Evolutionary conservation across 2,797 vertebrate genomes (phyloP).

Genomic region (Manis javanica): DNA sequence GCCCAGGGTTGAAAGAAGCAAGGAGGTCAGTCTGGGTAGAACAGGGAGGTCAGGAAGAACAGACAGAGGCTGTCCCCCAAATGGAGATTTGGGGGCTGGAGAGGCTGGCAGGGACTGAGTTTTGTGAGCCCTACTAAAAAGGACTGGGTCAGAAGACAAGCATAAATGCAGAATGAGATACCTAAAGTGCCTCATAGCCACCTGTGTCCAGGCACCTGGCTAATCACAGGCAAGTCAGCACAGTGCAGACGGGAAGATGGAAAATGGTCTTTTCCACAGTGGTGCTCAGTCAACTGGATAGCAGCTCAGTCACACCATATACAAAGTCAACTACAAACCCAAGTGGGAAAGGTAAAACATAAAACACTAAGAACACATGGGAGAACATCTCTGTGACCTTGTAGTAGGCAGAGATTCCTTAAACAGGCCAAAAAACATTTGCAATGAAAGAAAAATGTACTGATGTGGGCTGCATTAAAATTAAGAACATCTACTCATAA

Average conservation of each 20-base stretch:
- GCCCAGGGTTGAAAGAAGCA: neutral
- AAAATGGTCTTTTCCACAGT: neutral
- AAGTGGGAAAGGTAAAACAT: neutral
- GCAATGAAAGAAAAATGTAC: neutral
- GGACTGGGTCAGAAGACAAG: neutral
- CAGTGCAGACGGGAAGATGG: neutral
- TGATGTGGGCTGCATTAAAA: neutral
- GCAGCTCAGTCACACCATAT: neutral
- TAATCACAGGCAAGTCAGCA: neutral
- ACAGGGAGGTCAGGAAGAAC: neutral
- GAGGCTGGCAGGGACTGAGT: neutral
- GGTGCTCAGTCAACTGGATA: neutral
- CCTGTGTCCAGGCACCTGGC: no score
- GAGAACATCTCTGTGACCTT: neutral
- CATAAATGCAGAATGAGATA: neutral
- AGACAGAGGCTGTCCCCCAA: neutral
- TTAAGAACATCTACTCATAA: neutral
- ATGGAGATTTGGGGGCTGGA: neutral
- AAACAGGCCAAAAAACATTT: neutral
- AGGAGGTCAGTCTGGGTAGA: neutral
- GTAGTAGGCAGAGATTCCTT: neutral
- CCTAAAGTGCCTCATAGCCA: neutral
- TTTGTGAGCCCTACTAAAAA: neutral
- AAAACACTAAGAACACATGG: neutral
- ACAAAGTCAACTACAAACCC: neutral